These are phyloP conservation scores for Sesia apiformis DNA, from an alignment of 2,888 invertebrate genomes.

Conservation along the genomic window DNA sequence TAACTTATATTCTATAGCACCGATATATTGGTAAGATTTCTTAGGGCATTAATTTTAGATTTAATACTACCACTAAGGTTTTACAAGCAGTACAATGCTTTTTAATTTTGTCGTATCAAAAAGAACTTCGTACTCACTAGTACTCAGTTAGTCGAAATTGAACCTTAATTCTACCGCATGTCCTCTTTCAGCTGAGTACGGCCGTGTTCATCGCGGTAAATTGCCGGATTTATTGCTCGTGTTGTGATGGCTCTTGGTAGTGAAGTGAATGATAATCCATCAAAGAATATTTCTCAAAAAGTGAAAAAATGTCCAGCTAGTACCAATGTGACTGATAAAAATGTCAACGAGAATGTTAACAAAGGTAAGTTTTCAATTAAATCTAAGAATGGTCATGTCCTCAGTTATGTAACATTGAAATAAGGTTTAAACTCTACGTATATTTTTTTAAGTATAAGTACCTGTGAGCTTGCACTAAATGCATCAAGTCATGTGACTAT, in stretches of 20 bases:
- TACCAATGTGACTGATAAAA: constrained; percentile 57
- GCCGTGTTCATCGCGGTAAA: constrained; percentile 66
- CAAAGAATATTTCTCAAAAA: constrained; percentile 63
- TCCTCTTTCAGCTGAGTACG: constrained; percentile 70
- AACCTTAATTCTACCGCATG: constrained; percentile 68
- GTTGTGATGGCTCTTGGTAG: constrained; percentile 75
- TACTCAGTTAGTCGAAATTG: constrained; percentile 52
- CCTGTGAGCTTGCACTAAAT: constrained; percentile 14
- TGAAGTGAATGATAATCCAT: constrained; percentile 72
- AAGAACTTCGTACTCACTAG: constrained; percentile 26
- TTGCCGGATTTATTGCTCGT: constrained; percentile 66
- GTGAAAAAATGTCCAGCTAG: constrained; percentile 66
- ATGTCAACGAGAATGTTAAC: constrained; percentile 53
- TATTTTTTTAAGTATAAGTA: constrained; percentile 20
- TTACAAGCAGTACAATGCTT: not conserved
- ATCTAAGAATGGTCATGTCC: constrained; percentile 38
- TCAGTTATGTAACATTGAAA: constrained; percentile 66
- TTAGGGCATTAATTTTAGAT: too few species aligned
- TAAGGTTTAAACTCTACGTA: constrained; percentile 30
- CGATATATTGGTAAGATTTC: too few species aligned
- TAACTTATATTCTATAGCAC: too few species aligned
- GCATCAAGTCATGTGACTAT: constrained; percentile 54
- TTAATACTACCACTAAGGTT: not conserved
- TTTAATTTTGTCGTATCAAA: constrained; percentile 17
- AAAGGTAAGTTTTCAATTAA: constrained; percentile 54